Evolutionary conservation across 1,140 invertebrate species (phyloP).

Genomic region (Homalodisca vitripennis): DNA sequence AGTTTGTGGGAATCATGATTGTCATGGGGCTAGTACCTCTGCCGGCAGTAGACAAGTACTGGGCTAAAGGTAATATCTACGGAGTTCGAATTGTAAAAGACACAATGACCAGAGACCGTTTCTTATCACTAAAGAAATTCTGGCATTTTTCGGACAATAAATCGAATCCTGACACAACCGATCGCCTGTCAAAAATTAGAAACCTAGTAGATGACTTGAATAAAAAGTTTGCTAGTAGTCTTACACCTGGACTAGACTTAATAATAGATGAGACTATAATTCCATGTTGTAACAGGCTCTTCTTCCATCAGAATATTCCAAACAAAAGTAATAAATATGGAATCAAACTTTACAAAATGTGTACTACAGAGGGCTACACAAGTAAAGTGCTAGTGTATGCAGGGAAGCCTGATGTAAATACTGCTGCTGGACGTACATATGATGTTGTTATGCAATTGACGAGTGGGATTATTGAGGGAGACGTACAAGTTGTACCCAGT

Average conservation of each 20-base stretch:
- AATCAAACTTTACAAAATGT: background rate
- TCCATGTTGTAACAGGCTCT: background rate
- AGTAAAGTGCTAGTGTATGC: background rate
- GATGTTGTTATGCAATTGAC: background rate
- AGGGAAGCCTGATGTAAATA: background rate
- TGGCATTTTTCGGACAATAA: background rate
- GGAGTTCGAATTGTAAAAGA: background rate
- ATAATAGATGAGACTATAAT: background rate
- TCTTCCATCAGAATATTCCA: background rate
- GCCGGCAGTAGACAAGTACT: background rate
- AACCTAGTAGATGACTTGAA: background rate
- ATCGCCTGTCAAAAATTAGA: background rate
- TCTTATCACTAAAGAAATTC: background rate
- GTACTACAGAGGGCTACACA: background rate
- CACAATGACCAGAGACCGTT: background rate
- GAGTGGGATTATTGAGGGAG: background rate
- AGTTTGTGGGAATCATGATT: background rate
- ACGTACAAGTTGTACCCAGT: too few relatives aligned
- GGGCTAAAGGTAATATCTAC: background rate
- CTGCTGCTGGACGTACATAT: background rate
- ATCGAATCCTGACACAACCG: background rate
- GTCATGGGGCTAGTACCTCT: background rate
- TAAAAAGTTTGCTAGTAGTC: background rate
- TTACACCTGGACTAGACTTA: background rate
- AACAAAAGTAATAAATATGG: background rate